Percentiles rank a stretch among this genome's conserved stretches.
Conservation (phyloP, 1,140 invertebrate species). For the Saccostrea cuccullata region DNA sequence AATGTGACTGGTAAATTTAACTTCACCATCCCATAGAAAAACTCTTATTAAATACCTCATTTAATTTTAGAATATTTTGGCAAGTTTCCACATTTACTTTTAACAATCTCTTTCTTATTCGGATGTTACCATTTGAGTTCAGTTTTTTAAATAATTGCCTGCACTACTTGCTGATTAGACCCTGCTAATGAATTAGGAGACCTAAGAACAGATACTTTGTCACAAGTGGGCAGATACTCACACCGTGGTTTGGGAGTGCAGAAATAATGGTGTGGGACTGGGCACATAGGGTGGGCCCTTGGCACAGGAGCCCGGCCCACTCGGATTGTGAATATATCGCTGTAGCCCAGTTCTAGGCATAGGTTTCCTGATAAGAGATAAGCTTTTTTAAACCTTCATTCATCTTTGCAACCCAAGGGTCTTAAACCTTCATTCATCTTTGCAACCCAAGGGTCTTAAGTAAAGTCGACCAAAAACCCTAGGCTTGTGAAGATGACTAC, state of each 20-base stretch:
- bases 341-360: slow-evolving; percentile 28
- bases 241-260: slow-evolving; percentile 54
- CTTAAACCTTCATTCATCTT: background rate
- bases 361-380: slow-evolving; percentile 35
- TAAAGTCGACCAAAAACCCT: background rate
- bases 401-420: too few species aligned
- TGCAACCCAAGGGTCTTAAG: too few species aligned
- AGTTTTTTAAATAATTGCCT: background rate
- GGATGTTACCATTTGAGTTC: background rate
- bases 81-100: background rate
- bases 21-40: background rate
- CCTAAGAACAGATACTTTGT: slow-evolving; percentile 24
- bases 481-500: background rate
- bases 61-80: too few species aligned
- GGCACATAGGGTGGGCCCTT: slow-evolving; percentile 30
- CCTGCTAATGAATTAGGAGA: background rate
- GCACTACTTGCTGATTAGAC: background rate
- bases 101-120: background rate
- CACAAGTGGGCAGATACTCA: slow-evolving; percentile 50
- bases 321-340: slow-evolving; percentile 44
- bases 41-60: too few species aligned
- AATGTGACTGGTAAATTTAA: background rate
- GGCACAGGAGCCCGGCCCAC: slow-evolving; percentile 34
- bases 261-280: slow-evolving; percentile 55
- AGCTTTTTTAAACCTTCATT: background rate